phyloP scores from a whole-genome alignment of 92 coral and sea anemone genomes.

The Bergia puertoricense region DNA sequence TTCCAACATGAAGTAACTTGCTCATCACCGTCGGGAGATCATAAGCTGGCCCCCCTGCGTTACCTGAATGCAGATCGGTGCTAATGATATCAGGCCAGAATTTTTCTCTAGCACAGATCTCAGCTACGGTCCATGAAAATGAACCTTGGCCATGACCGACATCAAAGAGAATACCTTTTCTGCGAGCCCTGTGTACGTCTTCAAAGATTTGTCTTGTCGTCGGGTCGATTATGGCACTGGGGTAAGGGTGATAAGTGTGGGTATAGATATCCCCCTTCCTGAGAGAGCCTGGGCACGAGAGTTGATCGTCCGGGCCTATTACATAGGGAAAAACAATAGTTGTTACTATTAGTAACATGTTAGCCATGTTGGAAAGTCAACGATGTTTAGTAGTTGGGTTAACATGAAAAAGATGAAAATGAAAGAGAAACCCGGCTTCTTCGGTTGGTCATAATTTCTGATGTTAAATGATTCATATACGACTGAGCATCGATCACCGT shows the following conservation, averaged over 20 bases:
- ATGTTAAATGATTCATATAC: too few relatives aligned
- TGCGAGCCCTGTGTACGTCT: constrained; percentile 64
- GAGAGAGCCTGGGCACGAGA: constrained; percentile 83
- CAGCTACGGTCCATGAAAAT: constrained; percentile 91
- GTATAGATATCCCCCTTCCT: constrained; percentile 82
- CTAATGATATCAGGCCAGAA: constrained; percentile 90
- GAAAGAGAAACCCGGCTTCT: too few relatives aligned
- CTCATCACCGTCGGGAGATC: constrained; percentile 79
- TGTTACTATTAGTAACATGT: not conserved
- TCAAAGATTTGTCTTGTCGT: constrained; percentile 40
- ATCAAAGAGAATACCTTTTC: constrained; percentile 81
- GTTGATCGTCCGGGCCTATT: constrained; percentile 46
- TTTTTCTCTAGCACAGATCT: constrained; percentile 74
- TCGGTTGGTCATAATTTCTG: too few relatives aligned
- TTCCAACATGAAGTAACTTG: constrained; percentile 81
- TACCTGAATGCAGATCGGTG: constrained; percentile 73
- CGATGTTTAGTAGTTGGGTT: not conserved
- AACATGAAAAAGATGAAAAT: not conserved
- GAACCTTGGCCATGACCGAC: constrained; percentile 92
- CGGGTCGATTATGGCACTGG: constrained; percentile 64
- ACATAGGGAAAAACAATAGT: not conserved
- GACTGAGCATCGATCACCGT: too few relatives aligned
- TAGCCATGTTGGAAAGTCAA: not conserved
- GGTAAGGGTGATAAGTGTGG: constrained; percentile 69
- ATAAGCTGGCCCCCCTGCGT: constrained; percentile 77